Conservation (phyloP, 2,113 vertebrate species). For the Mobula birostris region DNA sequence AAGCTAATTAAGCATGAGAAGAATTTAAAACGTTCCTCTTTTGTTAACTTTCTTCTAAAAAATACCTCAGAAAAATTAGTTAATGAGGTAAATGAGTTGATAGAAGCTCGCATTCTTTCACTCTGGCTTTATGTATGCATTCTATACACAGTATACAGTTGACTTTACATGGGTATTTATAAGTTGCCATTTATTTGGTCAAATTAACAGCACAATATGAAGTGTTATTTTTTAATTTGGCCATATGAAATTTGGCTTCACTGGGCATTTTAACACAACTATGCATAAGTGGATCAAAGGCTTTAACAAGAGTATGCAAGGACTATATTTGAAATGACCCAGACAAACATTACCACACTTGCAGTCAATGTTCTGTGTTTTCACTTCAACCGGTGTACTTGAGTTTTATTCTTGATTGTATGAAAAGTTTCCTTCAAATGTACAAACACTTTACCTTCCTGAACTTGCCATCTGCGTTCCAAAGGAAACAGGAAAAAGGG, state of each 20-base stretch:
- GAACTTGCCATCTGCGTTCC: slow-evolving; percentile 65
- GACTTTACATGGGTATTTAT: neutral
- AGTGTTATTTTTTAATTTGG: neutral
- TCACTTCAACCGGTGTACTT: neutral
- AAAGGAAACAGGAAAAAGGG: slow-evolving; percentile 86
- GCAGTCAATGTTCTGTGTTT: neutral
- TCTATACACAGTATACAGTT: neutral
- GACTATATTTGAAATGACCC: slow-evolving; percentile 29
- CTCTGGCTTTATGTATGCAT: neutral
- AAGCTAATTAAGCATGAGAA: neutral
- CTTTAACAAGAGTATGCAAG: neutral
- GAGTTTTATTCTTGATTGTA: slow-evolving; percentile 27
- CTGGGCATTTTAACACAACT: neutral
- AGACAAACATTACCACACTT: slow-evolving; percentile 15
- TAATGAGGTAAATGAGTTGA: neutral
- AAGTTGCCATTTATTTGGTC: slow-evolving; percentile 13
- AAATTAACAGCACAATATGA: neutral
- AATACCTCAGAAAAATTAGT: neutral
- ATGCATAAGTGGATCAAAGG: neutral
- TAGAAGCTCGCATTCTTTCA: neutral
- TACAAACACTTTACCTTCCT: slow-evolving; percentile 83
- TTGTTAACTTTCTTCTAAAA: neutral
- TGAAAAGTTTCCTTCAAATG: slow-evolving; percentile 67
- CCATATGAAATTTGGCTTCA: neutral
- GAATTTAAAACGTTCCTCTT: neutral